Base-by-base conservation (phyloP, 2,797 vertebrate genomes). In the Parauchenoglanis punctatus region DNA sequence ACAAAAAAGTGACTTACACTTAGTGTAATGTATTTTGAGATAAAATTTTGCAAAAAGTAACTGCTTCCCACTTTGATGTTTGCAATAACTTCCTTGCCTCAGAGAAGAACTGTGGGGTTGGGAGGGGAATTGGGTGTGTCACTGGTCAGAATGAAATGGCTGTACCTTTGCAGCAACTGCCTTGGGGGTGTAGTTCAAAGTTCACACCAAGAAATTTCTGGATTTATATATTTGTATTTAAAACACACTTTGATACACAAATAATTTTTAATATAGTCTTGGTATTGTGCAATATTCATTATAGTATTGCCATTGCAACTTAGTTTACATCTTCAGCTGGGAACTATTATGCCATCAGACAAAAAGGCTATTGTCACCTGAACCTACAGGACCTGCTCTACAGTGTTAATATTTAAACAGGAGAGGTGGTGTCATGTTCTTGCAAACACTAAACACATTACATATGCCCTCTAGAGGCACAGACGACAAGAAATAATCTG, bases 371-470 rank as follows among this genome's bases (percentile, higher is more conserved):
- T 58, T 88, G 87, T 85, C 23, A n/a, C 67, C 35, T 72, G 83
- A 87, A 76, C 85, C 65, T 46, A 65, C 81, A 76, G 59, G 52
- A 87, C 84, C 88, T 88, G 88, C 81, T 61, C 86, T 83, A 78
- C 61, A 58, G 89, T 90, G 95, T 96, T 96, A 96, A 96, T 96
- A 96, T 96, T 96, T 96, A 93, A 96, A 94, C 91, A 92, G 93
- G 90, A 85, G 72, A 49, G 46, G 56, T 44, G 90, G 95, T 95
- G 91, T 96, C 94, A 90, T 93, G 94, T 96, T 96, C 93, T 67
- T 82, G 40, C 88, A 85, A 87, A 88, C 88, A 87, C 87, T 87
- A 86, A 88, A 92, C 89, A 92, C 86, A 86, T 93, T 91, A 85
- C 85, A 61, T 89, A 91, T 20, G 86, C 87, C 81, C 82, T 83